Evolutionary conservation across 2,113 vertebrate genomes (phyloP).

Genomic region (Corynorhinus townsendii): DNA sequence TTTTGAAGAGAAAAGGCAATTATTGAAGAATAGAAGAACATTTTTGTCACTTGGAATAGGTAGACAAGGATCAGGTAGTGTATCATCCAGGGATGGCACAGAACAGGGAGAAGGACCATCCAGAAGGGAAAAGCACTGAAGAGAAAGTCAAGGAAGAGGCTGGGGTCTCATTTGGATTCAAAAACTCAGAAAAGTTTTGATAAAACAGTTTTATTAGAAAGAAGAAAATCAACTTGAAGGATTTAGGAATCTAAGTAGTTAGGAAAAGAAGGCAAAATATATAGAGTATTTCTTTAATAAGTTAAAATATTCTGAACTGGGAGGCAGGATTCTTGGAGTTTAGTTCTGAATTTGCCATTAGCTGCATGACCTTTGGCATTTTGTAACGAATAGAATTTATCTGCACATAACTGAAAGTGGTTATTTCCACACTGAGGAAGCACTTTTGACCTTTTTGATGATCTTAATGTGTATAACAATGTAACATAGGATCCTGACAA

Average conservation of each 20-base stretch:
- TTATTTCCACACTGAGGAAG: conserved; percentile 3
- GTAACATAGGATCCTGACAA: not conserved
- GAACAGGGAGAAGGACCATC: not conserved
- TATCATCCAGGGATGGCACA: not conserved
- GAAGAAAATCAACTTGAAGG: not conserved
- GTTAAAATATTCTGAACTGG: not conserved
- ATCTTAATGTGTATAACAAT: not conserved
- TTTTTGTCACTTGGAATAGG: not conserved
- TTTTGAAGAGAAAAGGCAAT: not conserved
- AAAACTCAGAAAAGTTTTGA: not conserved
- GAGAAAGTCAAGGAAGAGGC: not conserved
- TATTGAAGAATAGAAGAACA: not conserved
- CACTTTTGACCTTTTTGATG: conserved; percentile 24
- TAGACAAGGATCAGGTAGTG: not conserved
- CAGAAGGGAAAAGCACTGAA: not conserved
- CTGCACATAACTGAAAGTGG: not conserved
- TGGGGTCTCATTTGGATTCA: not conserved
- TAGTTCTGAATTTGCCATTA: not conserved
- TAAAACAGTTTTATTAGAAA: not conserved
- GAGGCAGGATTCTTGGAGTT: not conserved
- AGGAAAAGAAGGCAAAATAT: not conserved
- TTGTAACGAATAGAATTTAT: conserved; percentile 9
- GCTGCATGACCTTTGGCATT: not conserved
- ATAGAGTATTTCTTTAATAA: not conserved
- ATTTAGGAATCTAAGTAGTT: not conserved